Evolutionary conservation across 2,113 vertebrate genomes (phyloP).

Genomic region (Nesospiza acunhae): DNA sequence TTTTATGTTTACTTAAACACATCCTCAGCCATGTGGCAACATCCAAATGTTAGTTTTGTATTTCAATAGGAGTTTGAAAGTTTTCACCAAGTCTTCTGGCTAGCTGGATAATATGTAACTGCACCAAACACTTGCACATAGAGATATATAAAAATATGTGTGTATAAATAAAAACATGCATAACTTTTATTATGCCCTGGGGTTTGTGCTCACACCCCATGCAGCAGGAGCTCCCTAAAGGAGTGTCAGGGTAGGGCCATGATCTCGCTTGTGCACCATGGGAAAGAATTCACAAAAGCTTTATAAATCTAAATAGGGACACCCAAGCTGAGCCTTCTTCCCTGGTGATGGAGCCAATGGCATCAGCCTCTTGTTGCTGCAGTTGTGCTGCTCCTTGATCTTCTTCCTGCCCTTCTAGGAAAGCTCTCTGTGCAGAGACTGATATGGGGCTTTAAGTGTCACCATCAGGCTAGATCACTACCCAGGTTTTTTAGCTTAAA

Average conservation of each 20-base stretch:
- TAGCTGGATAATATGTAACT: background rate
- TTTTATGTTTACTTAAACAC: background rate
- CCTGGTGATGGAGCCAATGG: background rate
- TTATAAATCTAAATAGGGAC: background rate
- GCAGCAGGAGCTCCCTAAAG: background rate
- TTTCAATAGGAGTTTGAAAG: background rate
- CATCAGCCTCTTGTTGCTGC: background rate
- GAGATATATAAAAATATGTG: accelerated
- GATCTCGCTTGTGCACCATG: background rate
- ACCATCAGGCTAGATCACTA: background rate
- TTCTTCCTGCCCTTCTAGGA: background rate
- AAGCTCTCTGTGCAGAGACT: background rate
- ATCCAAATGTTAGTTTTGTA: background rate
- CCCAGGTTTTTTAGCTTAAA: background rate
- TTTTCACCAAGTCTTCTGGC: background rate
- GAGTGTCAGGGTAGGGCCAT: conserved; percentile 10
- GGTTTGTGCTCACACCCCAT: background rate
- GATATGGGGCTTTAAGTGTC: background rate
- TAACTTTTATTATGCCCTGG: background rate
- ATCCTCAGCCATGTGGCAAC: background rate
- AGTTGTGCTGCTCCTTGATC: background rate
- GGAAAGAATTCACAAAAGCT: background rate
- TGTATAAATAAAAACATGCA: background rate
- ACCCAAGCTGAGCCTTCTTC: background rate
- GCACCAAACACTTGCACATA: accelerated